These are phyloP conservation scores for Pygocentrus nattereri DNA, from an alignment of 2,797 vertebrate species.

Conservation along the genomic window DNA sequence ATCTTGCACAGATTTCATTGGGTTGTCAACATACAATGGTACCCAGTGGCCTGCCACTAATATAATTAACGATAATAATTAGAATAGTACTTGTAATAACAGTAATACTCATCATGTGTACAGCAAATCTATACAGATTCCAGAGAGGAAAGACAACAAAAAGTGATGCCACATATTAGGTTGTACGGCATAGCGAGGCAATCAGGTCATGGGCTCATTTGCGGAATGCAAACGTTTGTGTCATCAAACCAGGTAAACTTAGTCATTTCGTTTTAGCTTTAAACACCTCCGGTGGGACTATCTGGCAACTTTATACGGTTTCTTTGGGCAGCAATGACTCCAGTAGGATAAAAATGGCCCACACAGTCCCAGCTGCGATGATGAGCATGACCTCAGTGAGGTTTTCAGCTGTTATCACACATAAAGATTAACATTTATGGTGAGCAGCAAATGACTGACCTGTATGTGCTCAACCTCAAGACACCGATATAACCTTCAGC, in stretches of 20 bases:
- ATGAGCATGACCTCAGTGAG: not conserved
- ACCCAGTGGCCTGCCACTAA: slow-evolving; percentile 86
- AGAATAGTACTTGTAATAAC: slow-evolving; percentile 68
- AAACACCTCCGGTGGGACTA: slow-evolving; percentile 10
- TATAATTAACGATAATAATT: slow-evolving; percentile 69
- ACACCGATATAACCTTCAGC: not conserved
- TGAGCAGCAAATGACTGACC: not conserved
- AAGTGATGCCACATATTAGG: slow-evolving; percentile 50
- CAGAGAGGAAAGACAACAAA: slow-evolving; percentile 50
- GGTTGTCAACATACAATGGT: slow-evolving; percentile 77
- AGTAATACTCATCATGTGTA: slow-evolving; percentile 69
- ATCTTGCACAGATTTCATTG: slow-evolving; percentile 77
- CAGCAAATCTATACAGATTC: slow-evolving; percentile 69
- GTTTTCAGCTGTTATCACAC: slow-evolving; percentile 22
- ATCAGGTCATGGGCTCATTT: slow-evolving; percentile 13
- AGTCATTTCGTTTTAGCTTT: not conserved
- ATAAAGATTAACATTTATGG: slow-evolving; percentile 38
- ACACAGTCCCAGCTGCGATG: not conserved
- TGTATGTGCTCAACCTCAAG: not conserved
- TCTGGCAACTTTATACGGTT: slow-evolving; percentile 36
- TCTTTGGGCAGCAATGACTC: not conserved
- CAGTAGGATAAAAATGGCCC: not conserved
- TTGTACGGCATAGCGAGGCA: slow-evolving; percentile 49
- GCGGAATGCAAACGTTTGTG: slow-evolving; percentile 37
- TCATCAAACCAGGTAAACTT: slow-evolving; percentile 37